These are phyloP conservation scores for Emys orbicularis DNA, from an alignment of 2,797 vertebrate genomes.

Conservation along the genomic window DNA sequence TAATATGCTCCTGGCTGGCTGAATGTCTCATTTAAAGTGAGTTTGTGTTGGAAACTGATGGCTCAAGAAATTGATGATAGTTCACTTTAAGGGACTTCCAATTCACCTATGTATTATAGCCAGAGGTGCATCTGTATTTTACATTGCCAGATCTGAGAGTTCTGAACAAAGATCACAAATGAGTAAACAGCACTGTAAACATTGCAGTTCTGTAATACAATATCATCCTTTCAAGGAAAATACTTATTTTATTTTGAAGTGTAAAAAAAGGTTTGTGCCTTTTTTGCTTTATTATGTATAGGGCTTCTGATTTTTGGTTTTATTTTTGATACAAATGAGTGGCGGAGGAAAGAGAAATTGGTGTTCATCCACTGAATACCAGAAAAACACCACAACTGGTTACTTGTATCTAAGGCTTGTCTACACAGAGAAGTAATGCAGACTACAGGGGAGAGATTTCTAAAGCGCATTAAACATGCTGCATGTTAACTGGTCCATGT, in stretches of 20 bases:
- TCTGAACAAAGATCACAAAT: background rate
- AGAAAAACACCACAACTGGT: too few relatives aligned
- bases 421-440: background rate
- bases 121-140: background rate
- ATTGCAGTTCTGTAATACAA: background rate
- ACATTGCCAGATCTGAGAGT: background rate
- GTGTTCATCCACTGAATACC: too few relatives aligned
- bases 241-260: background rate
- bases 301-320: background rate
- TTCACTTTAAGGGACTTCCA: background rate
- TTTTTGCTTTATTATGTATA: background rate
- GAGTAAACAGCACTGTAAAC: background rate
- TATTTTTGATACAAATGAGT: background rate
- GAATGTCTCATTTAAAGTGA: background rate
- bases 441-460: background rate
- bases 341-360: too few relatives aligned
- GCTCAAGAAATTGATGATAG: too few relatives aligned
- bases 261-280: background rate
- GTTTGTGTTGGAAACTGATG: background rate
- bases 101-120: background rate
- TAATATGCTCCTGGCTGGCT: background rate
- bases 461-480: background rate
- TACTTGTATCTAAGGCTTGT: background rate
- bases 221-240: background rate
- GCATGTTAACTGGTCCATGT: background rate